Base-by-base conservation (phyloP, 2,113 vertebrate species). In the Cynoglossus semilaevis region DNA sequence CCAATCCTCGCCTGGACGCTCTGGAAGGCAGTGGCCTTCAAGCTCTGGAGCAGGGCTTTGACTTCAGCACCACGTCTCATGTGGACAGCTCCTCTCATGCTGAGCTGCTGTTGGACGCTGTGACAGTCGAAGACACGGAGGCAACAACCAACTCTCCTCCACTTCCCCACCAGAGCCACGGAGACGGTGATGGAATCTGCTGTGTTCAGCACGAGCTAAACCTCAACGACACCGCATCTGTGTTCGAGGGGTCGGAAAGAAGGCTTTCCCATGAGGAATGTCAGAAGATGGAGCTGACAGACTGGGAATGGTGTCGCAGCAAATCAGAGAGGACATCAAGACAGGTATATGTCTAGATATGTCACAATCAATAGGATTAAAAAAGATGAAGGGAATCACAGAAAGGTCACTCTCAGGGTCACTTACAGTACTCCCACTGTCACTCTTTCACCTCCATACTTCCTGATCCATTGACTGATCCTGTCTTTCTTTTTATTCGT, bases 241-340 rank as follows among this genome's bases (percentile, higher is more conserved):
- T 89, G 62, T 90, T 91, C 1, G 93, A 93, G 14, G 92, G 87
- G 0, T 52, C 92, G 0, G 93, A 95, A 63, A 91, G 94, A 87
- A 91, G 94, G 55, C 41, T 96, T 53, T 93, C 91, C 1, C 94
- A 94, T 0, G 90, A 96, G 68, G 93, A 94, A 38, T 88, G 88
- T 71, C 92, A 67, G 5, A 89, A 92, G 18, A 94, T 93, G 0
- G 90, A 96, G 22, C 91, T 95, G 68, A 88, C 89, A 0, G 97
- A 97, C 69, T 98, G 96, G 97, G 97, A 99, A 43, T 99, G 97
- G 96, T 94, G 94, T 87, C 87, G 97, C 18, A 98, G 96, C 34
- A 96, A 94, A 79, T 98, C 97, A 0, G 95, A 99, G 87, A 91
- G 95, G 81, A 95, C 92, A 0, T 93, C 94, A 7, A 93, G 96